These are phyloP conservation scores for Dolomedes plantarius DNA, from an alignment of 2,888 invertebrate species.

Conservation along the genomic window DNA sequence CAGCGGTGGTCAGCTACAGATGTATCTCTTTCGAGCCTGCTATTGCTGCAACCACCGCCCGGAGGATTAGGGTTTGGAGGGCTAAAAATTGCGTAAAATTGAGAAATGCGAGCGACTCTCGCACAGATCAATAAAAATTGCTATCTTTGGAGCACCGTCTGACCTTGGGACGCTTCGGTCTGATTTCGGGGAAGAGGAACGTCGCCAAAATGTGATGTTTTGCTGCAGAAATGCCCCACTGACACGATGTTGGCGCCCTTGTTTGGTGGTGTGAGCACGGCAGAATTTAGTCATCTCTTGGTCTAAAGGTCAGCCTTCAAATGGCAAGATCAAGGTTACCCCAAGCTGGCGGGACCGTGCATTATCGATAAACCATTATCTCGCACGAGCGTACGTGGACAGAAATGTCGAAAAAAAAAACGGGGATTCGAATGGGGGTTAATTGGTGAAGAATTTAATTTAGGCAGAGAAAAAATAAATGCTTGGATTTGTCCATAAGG, in stretches of 20 bases:
- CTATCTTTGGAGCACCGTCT: constrained; percentile 3
- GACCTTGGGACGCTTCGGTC: not conserved
- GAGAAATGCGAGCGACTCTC: not conserved
- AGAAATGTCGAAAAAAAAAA: no score
- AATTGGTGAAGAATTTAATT: no score
- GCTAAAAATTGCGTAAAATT: no score
- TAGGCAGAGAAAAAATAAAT: no score
- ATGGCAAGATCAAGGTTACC: not conserved
- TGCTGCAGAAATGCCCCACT: not conserved
- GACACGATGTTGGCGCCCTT: no score
- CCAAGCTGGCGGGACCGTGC: no score
- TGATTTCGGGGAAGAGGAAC: not conserved
- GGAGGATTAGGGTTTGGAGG: not conserved
- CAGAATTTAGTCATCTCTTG: not conserved
- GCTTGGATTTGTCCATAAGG: no score
- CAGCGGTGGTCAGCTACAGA: no score
- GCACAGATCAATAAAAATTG: constrained; percentile 6
- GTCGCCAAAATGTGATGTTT: not conserved
- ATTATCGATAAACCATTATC: no score
- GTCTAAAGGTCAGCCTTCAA: not conserved
- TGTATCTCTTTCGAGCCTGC: constrained; percentile 4
- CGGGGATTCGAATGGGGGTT: no score
- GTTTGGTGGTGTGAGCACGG: no score
- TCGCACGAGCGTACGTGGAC: no score
- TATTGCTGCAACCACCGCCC: constrained; percentile 26